Evolutionary conservation across 2,113 vertebrate genomes (phyloP).

Genomic region (Clupea harengus): DNA sequence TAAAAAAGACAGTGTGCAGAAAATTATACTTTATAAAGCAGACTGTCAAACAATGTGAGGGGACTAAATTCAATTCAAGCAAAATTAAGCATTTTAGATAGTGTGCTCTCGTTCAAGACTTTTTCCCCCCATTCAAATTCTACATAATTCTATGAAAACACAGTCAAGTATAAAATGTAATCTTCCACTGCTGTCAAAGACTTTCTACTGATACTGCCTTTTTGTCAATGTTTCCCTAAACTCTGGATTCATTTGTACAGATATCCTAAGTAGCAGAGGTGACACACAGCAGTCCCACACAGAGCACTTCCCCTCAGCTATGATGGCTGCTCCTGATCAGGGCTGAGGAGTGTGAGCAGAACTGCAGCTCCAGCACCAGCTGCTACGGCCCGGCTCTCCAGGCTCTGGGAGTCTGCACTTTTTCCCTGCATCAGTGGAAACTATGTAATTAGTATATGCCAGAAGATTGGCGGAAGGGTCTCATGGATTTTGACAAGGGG

Average conservation of each 20-base stretch:
- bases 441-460: slow-evolving; percentile 60
- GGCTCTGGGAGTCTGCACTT: slow-evolving; percentile 39
- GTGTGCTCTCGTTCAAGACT: neutral
- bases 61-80: neutral
- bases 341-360: neutral
- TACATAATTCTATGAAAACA: too few species aligned
- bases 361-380: slow-evolving; percentile 43
- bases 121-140: too few species aligned
- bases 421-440: slow-evolving; percentile 56
- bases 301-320: slow-evolving; percentile 8
- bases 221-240: neutral
- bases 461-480: slow-evolving; percentile 66
- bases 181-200: neutral
- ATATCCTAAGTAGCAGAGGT: neutral
- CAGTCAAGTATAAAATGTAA: too few species aligned
- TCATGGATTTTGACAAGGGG: slow-evolving; percentile 69
- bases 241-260: neutral
- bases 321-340: neutral
- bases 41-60: neutral
- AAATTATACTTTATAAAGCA: neutral
- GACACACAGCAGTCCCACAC: neutral
- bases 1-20: neutral
- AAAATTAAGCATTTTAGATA: neutral
- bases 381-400: slow-evolving; percentile 40
- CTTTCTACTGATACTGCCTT: neutral